Evolutionary conservation across 2,797 vertebrate genomes (phyloP).

Genomic region (Pelodytes ibericus): DNA sequence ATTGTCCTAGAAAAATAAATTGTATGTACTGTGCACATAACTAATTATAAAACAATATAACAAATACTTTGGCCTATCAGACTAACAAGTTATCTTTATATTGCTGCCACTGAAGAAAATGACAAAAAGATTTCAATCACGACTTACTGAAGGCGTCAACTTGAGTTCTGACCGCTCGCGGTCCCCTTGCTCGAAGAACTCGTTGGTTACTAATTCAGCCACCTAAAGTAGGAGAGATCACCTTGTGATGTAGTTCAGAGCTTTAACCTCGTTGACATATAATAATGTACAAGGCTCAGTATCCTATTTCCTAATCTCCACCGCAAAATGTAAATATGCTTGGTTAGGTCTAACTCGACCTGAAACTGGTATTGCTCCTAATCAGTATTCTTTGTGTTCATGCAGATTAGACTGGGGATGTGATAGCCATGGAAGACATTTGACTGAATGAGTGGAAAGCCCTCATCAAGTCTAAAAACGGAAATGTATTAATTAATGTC

Average conservation of each 20-base stretch:
- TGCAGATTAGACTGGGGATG: constrained; percentile 49
- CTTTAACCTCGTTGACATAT: not conserved
- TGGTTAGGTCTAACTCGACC: constrained; percentile 9
- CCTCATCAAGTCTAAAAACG: constrained; percentile 53
- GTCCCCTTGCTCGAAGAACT: constrained; percentile 99
- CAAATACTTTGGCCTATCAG: too few species aligned
- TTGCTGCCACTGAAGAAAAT: not conserved
- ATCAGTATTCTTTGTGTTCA: constrained; percentile 53
- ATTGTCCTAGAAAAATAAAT: too few species aligned
- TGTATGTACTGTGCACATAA: too few species aligned
- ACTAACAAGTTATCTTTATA: too few species aligned
- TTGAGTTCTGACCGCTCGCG: constrained; percentile 95
- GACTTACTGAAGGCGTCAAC: constrained; percentile 93
- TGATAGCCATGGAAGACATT: constrained; percentile 50
- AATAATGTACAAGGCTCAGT: not conserved
- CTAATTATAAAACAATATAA: too few species aligned
- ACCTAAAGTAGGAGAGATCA: constrained; percentile 73
- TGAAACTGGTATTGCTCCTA: constrained; percentile 24
- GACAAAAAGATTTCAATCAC: not conserved
- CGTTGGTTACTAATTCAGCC: constrained; percentile 95
- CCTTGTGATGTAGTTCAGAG: constrained; percentile 13
- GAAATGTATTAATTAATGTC: constrained; percentile 52
- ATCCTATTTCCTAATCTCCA: constrained; percentile 7
- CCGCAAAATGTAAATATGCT: constrained; percentile 28
- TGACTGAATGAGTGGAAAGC: constrained; percentile 54